phyloP scores from a whole-genome alignment of 1,140 invertebrate genomes.

The Euwallacea fornicatus region DNA sequence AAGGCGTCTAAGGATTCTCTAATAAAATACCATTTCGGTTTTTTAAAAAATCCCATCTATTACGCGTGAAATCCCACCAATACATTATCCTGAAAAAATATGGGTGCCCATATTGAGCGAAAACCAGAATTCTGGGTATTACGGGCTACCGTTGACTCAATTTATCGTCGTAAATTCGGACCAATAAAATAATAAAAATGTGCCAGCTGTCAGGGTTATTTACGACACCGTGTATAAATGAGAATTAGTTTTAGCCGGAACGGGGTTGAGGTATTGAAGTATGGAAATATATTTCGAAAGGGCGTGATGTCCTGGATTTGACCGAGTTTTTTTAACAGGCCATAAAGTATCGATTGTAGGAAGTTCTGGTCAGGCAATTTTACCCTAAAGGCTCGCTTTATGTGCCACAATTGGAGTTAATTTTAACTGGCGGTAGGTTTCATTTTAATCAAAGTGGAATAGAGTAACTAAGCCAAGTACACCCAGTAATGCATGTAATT shows the following conservation, averaged over 20 bases:
- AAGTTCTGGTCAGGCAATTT: no score
- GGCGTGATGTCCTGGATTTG: conserved; percentile 8
- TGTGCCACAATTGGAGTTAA: no score
- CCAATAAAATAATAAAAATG: conserved; percentile 37
- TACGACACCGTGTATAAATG: conserved; percentile 35
- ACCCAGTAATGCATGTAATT: conserved; percentile 6
- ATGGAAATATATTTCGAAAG: conserved; percentile 24
- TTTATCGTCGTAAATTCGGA: conserved; percentile 28
- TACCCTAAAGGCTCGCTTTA: no score
- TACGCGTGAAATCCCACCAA: no score
- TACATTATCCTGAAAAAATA: neutral
- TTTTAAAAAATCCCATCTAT: neutral
- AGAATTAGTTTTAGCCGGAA: conserved; percentile 29
- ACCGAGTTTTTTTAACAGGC: neutral
- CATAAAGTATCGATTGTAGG: no score
- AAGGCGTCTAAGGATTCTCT: neutral
- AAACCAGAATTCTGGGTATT: conserved; percentile 36
- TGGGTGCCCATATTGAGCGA: conserved; percentile 22
- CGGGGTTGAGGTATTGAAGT: conserved; percentile 20
- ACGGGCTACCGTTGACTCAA: conserved; percentile 31
- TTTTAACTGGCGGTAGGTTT: no score
- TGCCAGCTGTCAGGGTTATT: conserved; percentile 29
- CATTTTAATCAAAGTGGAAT: no score
- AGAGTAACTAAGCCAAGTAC: no score
- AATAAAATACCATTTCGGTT: neutral